Percentiles rank a stretch among this genome's conserved stretches.
These are phyloP conservation scores for Bolborhynchus lineola DNA, from an alignment of 2,113 vertebrate genomes.

Conservation along the genomic window DNA sequence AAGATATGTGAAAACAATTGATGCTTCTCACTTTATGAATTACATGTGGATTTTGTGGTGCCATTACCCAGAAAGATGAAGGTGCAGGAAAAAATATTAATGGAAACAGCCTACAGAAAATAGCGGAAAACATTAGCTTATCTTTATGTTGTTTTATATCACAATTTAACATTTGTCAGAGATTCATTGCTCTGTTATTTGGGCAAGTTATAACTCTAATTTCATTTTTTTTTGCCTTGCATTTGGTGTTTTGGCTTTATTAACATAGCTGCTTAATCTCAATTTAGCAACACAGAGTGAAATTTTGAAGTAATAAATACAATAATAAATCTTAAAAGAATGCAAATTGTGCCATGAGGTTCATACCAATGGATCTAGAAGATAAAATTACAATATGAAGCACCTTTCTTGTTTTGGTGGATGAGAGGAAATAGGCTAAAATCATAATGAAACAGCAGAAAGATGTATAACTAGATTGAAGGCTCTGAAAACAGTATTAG, in stretches of 20 bases:
- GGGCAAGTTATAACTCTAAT: not conserved
- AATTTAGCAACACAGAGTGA: not conserved
- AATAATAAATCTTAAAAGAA: not conserved
- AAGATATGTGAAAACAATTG: not conserved
- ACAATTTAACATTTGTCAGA: not conserved
- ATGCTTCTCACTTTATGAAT: not conserved
- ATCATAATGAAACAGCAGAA: not conserved
- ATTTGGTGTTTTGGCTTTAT: not conserved
- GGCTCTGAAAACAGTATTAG: not conserved
- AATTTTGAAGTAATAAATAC: not conserved
- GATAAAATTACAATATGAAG: not conserved
- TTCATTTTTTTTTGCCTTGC: not conserved
- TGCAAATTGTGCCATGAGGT: not conserved
- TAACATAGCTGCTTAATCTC: not conserved
- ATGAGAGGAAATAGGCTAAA: not conserved
- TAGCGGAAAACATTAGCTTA: not conserved
- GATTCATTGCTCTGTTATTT: not conserved
- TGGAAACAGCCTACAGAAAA: not conserved
- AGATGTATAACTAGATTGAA: not conserved
- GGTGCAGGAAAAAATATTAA: not conserved
- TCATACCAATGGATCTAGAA: not conserved
- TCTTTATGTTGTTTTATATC: not conserved
- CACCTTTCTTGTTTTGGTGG: not conserved
- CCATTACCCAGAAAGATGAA: not conserved
- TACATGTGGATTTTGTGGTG: not conserved